Evolutionary conservation across 2,797 vertebrate genomes (phyloP), one percentile per base, ranked within the genome.

Genomic region (Darevskia mixta): DNA sequence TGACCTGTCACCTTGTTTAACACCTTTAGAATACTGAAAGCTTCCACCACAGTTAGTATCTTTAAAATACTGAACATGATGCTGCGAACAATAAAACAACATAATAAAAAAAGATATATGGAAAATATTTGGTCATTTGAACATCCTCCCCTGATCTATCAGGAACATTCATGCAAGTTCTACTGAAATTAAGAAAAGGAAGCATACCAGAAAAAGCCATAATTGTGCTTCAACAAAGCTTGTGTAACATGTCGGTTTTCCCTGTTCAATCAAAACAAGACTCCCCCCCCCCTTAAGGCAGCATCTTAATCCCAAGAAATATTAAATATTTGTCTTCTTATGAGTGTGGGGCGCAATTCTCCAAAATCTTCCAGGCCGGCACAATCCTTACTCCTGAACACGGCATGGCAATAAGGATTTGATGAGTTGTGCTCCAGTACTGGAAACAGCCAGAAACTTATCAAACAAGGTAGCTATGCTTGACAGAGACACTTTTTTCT

Each of bases 401-500:
- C 23, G 86, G 88, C 87, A 89, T 18, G 79, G 23, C 75, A 91
- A 90, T 9, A 93, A n/a, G 2, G 18, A 8, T 83, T 91, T 91
- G 82, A 89, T 94, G 45, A 87, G 87, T 35, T 35, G 25, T 76
- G 55, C 43, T 89, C 83, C 25, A 45, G 2, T 93, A 88, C 76
- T 81, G 4, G 80, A 90, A 95, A 85, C 55, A 86, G 91, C 20
- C 69, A 66, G 85, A 87, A 90, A 92, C 15, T 3, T 20, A 78
- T 92, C 86, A 86, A 89, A 73, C 3, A 76, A 86, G 93, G 79
- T 8, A 83, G 80, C 82, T 86, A 85, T n/a, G 20, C 61, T 79
- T 91, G 69, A 91, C 87, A 72, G 45, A 43, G 83, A 13, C 76
- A 66, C 82, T 81, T 97, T 89, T 93, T 49, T 18, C 69, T 75